phyloP scores from a whole-genome alignment of 2,888 invertebrate species.

The Gymnocheta viridis region DNA sequence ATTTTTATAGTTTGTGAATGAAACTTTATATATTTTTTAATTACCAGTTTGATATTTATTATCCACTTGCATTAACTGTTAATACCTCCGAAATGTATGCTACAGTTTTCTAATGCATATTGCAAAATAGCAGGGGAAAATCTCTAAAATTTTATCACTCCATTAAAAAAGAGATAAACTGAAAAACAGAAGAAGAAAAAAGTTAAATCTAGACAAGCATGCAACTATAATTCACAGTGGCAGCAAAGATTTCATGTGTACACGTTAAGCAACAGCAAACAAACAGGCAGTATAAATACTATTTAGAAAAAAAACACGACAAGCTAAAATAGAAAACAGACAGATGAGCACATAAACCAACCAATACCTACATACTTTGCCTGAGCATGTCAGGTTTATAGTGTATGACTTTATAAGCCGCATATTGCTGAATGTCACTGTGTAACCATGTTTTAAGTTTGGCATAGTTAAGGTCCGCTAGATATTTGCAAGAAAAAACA shows the following conservation, averaged over 20 bases:
- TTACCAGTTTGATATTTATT: slow-evolving; percentile 60
- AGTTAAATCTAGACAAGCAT: slow-evolving; percentile 40
- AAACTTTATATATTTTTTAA: slow-evolving; percentile 35
- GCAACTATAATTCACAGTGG: slow-evolving; percentile 50
- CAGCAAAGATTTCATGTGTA: slow-evolving; percentile 55
- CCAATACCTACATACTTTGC: not conserved
- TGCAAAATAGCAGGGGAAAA: not conserved
- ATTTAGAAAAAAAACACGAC: not conserved
- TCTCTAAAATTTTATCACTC: slow-evolving; percentile 63
- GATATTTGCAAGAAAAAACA: not conserved
- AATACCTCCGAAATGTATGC: slow-evolving; percentile 46
- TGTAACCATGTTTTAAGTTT: slow-evolving; percentile 42
- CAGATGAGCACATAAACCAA: slow-evolving; percentile 9
- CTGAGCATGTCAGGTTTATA: slow-evolving; percentile 1
- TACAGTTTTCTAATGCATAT: slow-evolving; percentile 26
- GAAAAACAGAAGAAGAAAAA: not conserved
- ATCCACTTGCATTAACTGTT: slow-evolving; percentile 38
- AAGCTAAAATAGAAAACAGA: slow-evolving; percentile 5
- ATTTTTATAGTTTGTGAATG: not conserved
- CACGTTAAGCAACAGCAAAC: slow-evolving; percentile 18
- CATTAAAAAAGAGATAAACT: slow-evolving; percentile 47
- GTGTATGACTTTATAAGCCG: slow-evolving; percentile 54
- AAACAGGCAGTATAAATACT: slow-evolving; percentile 12
- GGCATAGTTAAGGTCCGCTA: slow-evolving; percentile 51
- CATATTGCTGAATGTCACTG: slow-evolving; percentile 28